Evolutionary conservation across 1,140 invertebrate genomes (phyloP).

Genomic region (Drosophila pruinosa): DNA sequence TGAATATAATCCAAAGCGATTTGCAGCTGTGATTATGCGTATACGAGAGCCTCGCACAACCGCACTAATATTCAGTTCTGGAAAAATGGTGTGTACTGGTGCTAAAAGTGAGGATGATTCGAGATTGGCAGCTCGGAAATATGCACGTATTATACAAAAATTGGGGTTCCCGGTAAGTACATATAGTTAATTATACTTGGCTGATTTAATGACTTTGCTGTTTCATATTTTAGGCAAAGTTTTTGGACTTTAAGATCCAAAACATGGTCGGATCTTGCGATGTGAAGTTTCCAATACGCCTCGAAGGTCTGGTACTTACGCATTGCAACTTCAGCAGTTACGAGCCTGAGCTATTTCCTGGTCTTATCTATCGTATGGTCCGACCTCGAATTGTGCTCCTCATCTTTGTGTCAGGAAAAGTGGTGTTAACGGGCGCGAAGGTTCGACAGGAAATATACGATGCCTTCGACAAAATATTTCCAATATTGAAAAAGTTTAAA

Average conservation of each 20-base stretch:
- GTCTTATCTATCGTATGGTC: conserved; percentile 99
- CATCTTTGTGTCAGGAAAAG: conserved; percentile 99
- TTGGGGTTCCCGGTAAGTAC: conserved; percentile 93
- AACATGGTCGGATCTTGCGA: conserved; percentile 99
- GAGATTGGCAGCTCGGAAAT: conserved; percentile 97
- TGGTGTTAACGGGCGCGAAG: conserved; percentile 99
- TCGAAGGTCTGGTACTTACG: conserved; percentile 98
- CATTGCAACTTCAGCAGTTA: conserved; percentile 99
- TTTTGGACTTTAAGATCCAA: conserved; percentile 99
- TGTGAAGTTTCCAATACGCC: conserved; percentile 98
- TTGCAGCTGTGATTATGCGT: conserved; percentile 99
- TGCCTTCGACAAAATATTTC: conserved; percentile 99
- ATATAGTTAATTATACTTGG: not conserved
- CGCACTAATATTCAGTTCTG: conserved; percentile 99
- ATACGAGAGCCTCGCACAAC: conserved; percentile 99
- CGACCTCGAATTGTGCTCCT: conserved; percentile 99
- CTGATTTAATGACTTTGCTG: not conserved
- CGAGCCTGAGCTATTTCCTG: conserved; percentile 97
- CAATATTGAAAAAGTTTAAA: conserved; percentile 99
- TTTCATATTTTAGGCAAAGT: conserved; percentile 92
- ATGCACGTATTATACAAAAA: conserved; percentile 99
- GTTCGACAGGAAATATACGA: conserved; percentile 99
- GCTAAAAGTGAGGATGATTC: conserved; percentile 99
- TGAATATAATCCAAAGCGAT: conserved; percentile 99
- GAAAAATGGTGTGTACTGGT: conserved; percentile 99